phyloP scores from a whole-genome alignment of 2,797 vertebrate genomes.

The Thalassophryne amazonica region DNA sequence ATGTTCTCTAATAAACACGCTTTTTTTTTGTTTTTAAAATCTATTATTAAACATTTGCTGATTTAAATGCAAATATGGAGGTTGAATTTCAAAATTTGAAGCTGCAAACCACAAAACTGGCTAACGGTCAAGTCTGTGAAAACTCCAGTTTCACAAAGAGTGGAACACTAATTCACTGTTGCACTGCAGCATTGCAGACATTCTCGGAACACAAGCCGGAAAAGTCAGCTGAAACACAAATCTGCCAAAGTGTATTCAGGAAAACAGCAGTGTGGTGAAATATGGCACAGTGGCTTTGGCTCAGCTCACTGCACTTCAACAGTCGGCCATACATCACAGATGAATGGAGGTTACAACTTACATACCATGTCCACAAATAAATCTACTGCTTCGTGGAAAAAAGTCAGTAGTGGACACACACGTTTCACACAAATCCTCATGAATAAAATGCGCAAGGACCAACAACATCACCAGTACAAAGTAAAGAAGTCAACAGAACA shows the following conservation, averaged over 20 bases:
- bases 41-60: no score
- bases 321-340: conserved; percentile 20
- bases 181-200: neutral
- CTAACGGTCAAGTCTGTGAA: no score
- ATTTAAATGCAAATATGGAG: no score
- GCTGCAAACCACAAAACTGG: no score
- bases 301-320: conserved; percentile 11
- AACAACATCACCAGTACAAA: no score
- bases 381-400: conserved; percentile 49
- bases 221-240: conserved; percentile 21
- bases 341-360: conserved; percentile 6
- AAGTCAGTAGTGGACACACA: conserved; percentile 8
- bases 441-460: no score
- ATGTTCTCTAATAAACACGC: no score
- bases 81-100: no score
- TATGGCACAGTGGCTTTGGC: conserved; percentile 1
- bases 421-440: neutral
- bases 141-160: neutral
- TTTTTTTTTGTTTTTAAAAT: no score
- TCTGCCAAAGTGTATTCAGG: conserved; percentile 10
- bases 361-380: conserved; percentile 35
- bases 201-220: conserved; percentile 5
- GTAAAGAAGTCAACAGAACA: no score
- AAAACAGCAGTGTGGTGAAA: conserved; percentile 17
- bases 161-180: neutral